These are phyloP conservation scores for Dendrophyllia cribrosa DNA, from an alignment of 64 coral and sea anemone species.

Conservation along the genomic window DNA sequence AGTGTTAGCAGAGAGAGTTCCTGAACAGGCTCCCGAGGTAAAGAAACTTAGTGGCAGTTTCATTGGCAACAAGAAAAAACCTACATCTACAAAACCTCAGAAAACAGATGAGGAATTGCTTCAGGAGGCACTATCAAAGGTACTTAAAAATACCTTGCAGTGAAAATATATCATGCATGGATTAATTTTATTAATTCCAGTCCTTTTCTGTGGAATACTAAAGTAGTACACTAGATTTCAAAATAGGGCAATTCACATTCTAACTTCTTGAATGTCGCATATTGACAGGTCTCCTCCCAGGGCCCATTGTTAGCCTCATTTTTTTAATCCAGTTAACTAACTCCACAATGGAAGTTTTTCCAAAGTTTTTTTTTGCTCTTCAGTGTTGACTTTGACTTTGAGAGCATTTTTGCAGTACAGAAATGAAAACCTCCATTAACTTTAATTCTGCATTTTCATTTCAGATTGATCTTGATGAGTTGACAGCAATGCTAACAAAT, in stretches of 20 bases:
- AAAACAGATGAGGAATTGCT: conserved; percentile 59
- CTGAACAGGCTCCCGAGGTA: conserved; percentile 53
- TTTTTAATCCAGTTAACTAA: too few species aligned
- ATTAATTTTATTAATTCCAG: too few species aligned
- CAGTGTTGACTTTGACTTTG: too few species aligned
- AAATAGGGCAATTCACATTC: too few species aligned
- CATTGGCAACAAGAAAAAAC: conserved; percentile 51
- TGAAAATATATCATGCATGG: neutral
- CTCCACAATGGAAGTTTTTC: too few species aligned
- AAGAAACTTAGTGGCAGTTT: conserved; percentile 35
- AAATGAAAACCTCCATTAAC: neutral
- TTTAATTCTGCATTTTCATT: neutral
- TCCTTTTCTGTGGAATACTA: too few species aligned
- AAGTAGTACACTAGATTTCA: too few species aligned
- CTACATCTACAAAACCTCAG: conserved; percentile 30
- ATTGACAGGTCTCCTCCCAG: too few species aligned
- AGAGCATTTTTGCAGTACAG: too few species aligned
- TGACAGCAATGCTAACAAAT: conserved; percentile 65
- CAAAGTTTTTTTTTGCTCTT: too few species aligned
- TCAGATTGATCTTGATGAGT: conserved; percentile 71
- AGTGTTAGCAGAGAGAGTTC: neutral
- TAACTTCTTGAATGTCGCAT: too few species aligned
- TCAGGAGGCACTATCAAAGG: conserved; percentile 57
- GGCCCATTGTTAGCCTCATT: too few species aligned
- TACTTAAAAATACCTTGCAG: neutral